Percentiles rank a stretch among this genome's conserved stretches.
phyloP scores from a whole-genome alignment of 2,113 vertebrate genomes.

The Vanacampus margaritifer region DNA sequence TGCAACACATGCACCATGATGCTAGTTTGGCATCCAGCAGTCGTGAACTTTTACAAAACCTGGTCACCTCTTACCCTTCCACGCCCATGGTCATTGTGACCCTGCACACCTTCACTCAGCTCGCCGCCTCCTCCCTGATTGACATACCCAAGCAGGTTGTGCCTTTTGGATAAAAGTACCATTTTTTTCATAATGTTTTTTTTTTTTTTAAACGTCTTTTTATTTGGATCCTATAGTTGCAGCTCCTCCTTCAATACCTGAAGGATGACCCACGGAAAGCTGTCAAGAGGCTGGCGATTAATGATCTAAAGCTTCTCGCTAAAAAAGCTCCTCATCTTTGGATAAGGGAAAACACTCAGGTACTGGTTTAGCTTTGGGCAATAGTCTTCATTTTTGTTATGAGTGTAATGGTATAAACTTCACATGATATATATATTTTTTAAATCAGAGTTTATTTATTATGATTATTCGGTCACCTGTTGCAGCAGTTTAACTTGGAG shows the following conservation, averaged over 20 bases:
- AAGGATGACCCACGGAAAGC: constrained; percentile 92
- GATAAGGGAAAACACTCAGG: constrained; percentile 93
- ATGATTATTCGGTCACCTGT: too few relatives aligned
- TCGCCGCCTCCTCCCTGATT: constrained; percentile 90
- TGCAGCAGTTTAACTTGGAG: too few relatives aligned
- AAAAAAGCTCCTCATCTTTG: constrained; percentile 95
- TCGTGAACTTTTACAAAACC: constrained; percentile 87
- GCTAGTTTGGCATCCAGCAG: constrained; percentile 90
- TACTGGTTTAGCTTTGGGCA: constrained; percentile 35
- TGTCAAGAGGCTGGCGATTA: constrained; percentile 89
- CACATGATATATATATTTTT: too few relatives aligned
- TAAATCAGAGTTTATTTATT: too few relatives aligned
- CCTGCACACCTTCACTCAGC: constrained; percentile 93
- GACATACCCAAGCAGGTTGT: constrained; percentile 95
- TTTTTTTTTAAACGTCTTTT: background rate
- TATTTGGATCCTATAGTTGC: constrained; percentile 72
- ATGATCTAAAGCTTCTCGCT: constrained; percentile 89
- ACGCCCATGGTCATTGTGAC: constrained; percentile 94
- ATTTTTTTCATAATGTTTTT: background rate
- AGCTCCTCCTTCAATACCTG: constrained; percentile 91
- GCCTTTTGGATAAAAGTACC: background rate
- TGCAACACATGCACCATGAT: constrained; percentile 98
- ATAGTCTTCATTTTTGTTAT: background rate
- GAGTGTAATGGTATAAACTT: background rate
- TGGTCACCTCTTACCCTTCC: constrained; percentile 91